These are phyloP conservation scores for Petrocephalus schoutedeni DNA, from an alignment of 2,797 vertebrate genomes.

Conservation along the genomic window DNA sequence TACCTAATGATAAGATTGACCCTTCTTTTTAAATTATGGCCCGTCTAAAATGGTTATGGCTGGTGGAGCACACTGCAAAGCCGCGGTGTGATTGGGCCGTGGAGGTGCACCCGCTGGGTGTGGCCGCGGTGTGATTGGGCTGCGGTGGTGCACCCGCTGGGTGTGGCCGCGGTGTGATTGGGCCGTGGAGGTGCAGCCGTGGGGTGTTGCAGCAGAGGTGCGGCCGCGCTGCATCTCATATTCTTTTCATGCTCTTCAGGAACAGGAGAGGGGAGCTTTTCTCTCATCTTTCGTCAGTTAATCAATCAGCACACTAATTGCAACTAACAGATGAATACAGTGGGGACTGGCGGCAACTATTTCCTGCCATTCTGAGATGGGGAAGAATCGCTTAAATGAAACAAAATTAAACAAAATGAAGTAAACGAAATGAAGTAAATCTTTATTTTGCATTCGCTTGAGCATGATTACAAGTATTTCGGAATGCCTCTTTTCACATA, in stretches of 20 bases:
- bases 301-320: not conserved
- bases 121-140: conserved; percentile 17
- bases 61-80: not conserved
- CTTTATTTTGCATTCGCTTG: not conserved
- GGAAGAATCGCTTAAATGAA: not conserved
- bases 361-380: not conserved
- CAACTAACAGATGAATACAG: not conserved
- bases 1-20: not conserved
- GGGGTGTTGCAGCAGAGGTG: no score
- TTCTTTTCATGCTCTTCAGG: not conserved
- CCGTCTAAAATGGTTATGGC: not conserved
- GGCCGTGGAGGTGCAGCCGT: no score
- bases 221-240: not conserved
- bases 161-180: no score
- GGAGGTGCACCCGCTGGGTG: not conserved
- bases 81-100: not conserved
- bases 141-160: not conserved
- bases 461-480: not conserved
- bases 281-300: not conserved
- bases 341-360: not conserved
- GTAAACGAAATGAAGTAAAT: not conserved
- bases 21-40: not conserved
- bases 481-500: not conserved
- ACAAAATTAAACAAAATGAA: not conserved
- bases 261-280: not conserved